Evolutionary conservation across 1,140 invertebrate species (phyloP).

Genomic region (Dinoponera quadriceps): DNA sequence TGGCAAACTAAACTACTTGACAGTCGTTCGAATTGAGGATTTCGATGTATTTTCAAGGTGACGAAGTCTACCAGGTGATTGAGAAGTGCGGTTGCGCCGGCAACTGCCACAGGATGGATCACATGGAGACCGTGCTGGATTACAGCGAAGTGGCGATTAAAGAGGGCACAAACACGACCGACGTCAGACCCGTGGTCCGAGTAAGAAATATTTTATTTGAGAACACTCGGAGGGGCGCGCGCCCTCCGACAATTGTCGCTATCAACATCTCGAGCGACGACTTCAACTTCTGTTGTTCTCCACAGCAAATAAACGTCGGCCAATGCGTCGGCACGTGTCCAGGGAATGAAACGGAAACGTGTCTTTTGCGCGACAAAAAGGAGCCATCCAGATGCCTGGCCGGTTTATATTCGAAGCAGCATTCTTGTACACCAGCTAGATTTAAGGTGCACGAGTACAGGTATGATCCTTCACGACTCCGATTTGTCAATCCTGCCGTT

Average conservation of each 20-base stretch:
- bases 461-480: conserved; percentile 63
- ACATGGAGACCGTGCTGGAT: conserved; percentile 83
- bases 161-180: conserved; percentile 79
- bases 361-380: conserved; percentile 82
- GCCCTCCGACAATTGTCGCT: background rate
- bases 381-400: conserved; percentile 83
- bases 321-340: conserved; percentile 84
- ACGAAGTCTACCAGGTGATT: conserved; percentile 82
- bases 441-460: conserved; percentile 85
- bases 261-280: background rate
- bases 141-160: conserved; percentile 81
- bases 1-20: background rate
- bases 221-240: background rate
- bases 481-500: background rate
- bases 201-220: conserved; percentile 68
- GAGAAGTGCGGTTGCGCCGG: conserved; percentile 82
- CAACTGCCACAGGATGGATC: conserved; percentile 82
- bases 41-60: conserved; percentile 70
- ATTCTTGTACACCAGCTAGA: conserved; percentile 82
- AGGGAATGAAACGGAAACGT: conserved; percentile 81
- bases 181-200: conserved; percentile 78
- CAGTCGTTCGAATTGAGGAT: background rate
- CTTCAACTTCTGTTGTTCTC: background rate
- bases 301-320: conserved; percentile 85
- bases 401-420: conserved; percentile 80